These are phyloP conservation scores for Rhopalosiphum padi DNA, from an alignment of 1,140 invertebrate species.

Conservation along the genomic window DNA sequence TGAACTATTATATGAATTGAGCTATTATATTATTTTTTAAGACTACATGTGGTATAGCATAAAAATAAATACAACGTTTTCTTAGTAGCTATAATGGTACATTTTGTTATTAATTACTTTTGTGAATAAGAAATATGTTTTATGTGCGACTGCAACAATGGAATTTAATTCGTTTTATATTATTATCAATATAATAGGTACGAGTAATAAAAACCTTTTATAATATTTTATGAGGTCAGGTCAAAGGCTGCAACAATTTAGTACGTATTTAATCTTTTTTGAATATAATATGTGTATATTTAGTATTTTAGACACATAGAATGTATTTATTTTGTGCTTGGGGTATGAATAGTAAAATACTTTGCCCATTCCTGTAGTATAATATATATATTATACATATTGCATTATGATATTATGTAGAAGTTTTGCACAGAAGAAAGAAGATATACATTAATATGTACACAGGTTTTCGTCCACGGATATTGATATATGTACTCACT, in stretches of 20 bases:
- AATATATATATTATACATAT: neutral
- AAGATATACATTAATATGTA: neutral
- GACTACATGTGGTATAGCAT: neutral
- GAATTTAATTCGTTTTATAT: neutral
- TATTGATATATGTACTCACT: slow-evolving; percentile 35
- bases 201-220: neutral
- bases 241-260: too few relatives aligned
- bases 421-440: slow-evolving; percentile 47
- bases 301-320: neutral
- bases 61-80: neutral
- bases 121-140: neutral
- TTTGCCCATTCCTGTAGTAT: neutral
- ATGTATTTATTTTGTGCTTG: neutral
- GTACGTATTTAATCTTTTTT: neutral
- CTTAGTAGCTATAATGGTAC: neutral
- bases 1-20: too few relatives aligned
- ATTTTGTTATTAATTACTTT: neutral
- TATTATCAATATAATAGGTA: neutral
- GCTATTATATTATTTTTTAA: neutral
- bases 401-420: neutral
- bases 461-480: neutral
- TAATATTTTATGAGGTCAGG: neutral
- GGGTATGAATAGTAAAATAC: neutral
- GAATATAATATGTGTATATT: neutral
- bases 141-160: neutral